Conservation (phyloP, 2,888 invertebrate genomes). For the Pandemis corylana region DNA sequence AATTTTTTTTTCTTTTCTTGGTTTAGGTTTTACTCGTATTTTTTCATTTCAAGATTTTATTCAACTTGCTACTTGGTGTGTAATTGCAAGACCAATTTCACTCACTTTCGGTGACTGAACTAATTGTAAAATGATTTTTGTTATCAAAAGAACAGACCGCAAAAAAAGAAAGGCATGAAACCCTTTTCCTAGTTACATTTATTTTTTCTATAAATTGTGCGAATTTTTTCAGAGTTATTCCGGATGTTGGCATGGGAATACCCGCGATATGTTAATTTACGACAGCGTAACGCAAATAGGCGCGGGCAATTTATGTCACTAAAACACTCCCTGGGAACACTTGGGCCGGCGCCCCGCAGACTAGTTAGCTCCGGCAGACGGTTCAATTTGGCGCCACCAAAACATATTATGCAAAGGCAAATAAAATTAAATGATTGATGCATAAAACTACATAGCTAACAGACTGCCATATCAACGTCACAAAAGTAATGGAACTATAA, state of each 20-base stretch:
- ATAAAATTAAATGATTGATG: no score
- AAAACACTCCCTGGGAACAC: constrained; percentile 71
- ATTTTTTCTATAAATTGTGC: constrained; percentile 56
- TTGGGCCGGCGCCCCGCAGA: constrained; percentile 47
- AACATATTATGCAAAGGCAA: background rate
- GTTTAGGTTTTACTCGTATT: no score
- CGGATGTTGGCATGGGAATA: constrained; percentile 73
- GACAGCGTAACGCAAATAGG: constrained; percentile 77
- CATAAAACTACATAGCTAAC: no score
- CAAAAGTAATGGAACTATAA: no score
- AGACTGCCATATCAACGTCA: no score
- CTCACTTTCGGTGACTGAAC: no score
- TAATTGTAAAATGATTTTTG: background rate
- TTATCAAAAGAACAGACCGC: constrained; percentile 6
- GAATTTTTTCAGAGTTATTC: constrained; percentile 62
- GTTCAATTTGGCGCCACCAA: background rate
- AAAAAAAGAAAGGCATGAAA: constrained; percentile 28
- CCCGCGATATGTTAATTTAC: constrained; percentile 79
- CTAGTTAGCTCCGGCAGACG: constrained; percentile 16
- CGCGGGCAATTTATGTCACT: constrained; percentile 77
- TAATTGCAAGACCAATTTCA: no score
- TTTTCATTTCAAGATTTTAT: no score
- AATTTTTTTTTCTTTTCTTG: no score
- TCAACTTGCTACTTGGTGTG: no score
- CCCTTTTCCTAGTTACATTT: constrained; percentile 42